Percentiles rank a stretch among this genome's conserved stretches.
These are phyloP conservation scores for Petroica traversi DNA, from an alignment of 2,113 vertebrate species.

Conservation along the genomic window DNA sequence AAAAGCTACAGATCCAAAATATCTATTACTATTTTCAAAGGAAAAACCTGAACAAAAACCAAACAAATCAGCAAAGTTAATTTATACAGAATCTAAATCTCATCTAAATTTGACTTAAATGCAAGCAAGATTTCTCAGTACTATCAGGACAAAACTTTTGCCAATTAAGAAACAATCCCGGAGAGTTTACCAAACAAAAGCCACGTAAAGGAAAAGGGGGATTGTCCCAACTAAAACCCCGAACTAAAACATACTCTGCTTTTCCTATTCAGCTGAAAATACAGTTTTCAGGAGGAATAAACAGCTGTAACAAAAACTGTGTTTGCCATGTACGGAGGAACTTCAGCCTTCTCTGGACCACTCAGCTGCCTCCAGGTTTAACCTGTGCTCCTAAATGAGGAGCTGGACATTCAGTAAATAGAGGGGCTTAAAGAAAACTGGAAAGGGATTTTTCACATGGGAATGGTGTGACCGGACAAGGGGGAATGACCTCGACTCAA, in stretches of 20 bases:
- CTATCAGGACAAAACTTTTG: background rate
- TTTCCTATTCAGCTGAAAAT: accelerated
- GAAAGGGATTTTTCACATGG: background rate
- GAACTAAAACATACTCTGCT: background rate
- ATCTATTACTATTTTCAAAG: background rate
- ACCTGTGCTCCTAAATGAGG: accelerated
- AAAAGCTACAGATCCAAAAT: background rate
- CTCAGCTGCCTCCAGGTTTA: background rate
- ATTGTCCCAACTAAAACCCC: background rate
- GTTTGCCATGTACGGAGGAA: accelerated
- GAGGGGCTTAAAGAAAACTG: background rate
- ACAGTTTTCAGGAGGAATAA: accelerated
- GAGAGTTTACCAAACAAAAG: background rate
- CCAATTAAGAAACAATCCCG: background rate
- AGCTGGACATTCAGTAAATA: too few species aligned
- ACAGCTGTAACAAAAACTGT: background rate
- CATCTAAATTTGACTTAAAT: background rate
- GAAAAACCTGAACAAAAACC: background rate
- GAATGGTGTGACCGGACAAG: background rate
- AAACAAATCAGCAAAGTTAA: background rate
- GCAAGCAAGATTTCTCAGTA: background rate
- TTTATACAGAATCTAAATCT: background rate
- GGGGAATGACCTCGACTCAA: background rate
- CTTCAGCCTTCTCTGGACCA: background rate
- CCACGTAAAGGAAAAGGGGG: accelerated